Percentiles rank a stretch among this genome's conserved stretches.
These are phyloP conservation scores for Edolisoma coerulescens DNA, from an alignment of 2,113 vertebrate genomes.

Conservation along the genomic window DNA sequence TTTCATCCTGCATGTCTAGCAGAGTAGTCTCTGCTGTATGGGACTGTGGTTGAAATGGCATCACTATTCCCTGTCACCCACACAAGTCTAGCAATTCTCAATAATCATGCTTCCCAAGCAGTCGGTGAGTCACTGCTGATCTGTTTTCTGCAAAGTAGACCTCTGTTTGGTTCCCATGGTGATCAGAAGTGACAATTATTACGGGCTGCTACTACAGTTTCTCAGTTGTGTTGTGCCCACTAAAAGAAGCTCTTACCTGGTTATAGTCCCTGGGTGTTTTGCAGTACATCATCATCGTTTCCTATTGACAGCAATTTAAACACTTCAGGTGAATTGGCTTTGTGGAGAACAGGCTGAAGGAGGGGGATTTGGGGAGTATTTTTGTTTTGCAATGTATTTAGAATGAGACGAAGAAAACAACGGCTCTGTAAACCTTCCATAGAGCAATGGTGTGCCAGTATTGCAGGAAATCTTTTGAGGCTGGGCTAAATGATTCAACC, in stretches of 20 bases:
- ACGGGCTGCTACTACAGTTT: conserved; percentile 23
- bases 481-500: background rate
- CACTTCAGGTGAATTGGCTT: background rate
- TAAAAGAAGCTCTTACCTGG: conserved; percentile 1
- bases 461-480: background rate
- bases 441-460: background rate
- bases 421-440: background rate
- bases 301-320: background rate
- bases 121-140: conserved; percentile 31
- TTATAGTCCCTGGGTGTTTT: background rate
- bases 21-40: background rate
- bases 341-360: background rate
- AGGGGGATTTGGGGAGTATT: background rate
- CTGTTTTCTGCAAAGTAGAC: conserved; percentile 44
- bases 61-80: conserved; percentile 20
- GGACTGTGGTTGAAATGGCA: background rate
- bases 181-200: conserved; percentile 49
- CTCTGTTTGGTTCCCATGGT: conserved; percentile 50
- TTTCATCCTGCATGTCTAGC: background rate
- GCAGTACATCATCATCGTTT: background rate
- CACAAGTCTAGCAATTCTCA: conserved; percentile 40
- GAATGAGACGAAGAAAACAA: background rate
- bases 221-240: background rate
- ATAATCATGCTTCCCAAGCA: conserved; percentile 14
- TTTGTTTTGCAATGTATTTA: background rate